These are phyloP conservation scores for Hoplodrina blanda DNA, from an alignment of 2,888 invertebrate species.

Conservation along the genomic window DNA sequence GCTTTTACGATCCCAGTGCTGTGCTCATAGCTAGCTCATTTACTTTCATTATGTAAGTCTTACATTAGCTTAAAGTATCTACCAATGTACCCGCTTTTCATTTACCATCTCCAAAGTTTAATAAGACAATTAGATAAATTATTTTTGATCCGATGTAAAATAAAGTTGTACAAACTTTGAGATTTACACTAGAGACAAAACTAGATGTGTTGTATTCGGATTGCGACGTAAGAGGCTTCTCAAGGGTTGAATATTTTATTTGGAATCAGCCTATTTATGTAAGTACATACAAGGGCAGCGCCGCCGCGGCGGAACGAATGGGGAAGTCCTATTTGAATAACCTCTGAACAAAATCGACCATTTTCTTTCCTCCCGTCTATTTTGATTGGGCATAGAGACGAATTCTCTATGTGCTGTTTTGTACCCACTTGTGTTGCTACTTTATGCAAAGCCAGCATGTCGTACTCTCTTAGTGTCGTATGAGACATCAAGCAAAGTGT, in stretches of 20 bases:
- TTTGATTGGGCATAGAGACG: slow-evolving; percentile 7
- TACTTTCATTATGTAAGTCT: neutral
- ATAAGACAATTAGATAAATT: too few relatives aligned
- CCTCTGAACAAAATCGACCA: neutral
- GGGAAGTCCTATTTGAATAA: neutral
- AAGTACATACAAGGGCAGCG: slow-evolving; percentile 2
- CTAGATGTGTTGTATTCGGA: slow-evolving; percentile 9
- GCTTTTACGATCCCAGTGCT: neutral
- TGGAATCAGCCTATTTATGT: slow-evolving; percentile 36
- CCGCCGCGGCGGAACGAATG: neutral
- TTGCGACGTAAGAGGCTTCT: slow-evolving; percentile 16
- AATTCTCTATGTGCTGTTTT: neutral
- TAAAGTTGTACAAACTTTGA: neutral
- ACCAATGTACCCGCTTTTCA: too few relatives aligned
- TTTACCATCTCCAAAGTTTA: too few relatives aligned
- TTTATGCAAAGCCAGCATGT: neutral
- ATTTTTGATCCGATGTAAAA: too few relatives aligned
- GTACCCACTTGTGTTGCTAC: neutral
- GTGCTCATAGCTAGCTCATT: neutral
- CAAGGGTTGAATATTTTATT: slow-evolving; percentile 48
- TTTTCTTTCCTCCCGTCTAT: slow-evolving; percentile 5
- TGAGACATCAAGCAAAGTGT: neutral
- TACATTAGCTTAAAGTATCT: neutral
- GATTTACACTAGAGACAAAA: slow-evolving; percentile 1
- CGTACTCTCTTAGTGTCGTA: neutral